phyloP scores from a whole-genome alignment of 2,797 vertebrate genomes.

The Threskiornis aethiopicus region DNA sequence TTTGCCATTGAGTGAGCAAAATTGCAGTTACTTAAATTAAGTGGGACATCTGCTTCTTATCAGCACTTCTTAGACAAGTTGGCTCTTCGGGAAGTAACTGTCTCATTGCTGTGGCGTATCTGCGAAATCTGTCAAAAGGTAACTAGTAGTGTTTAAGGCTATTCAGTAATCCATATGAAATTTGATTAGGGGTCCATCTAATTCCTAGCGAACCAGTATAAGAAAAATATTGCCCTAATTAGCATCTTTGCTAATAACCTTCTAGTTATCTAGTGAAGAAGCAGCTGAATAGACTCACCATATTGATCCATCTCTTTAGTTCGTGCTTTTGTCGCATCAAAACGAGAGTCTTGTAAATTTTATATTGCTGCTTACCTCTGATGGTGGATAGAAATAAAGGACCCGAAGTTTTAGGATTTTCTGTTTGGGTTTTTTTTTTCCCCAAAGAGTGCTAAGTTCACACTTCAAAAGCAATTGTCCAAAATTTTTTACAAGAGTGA shows the following conservation, averaged over 20 bases:
- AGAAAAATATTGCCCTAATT: neutral
- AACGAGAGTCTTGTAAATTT: neutral
- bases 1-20: constrained; percentile 17
- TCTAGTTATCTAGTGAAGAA: neutral
- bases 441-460: neutral
- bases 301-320: neutral
- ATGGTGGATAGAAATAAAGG: neutral
- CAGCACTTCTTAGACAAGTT: constrained; percentile 13
- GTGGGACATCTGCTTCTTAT: constrained; percentile 34
- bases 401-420: neutral
- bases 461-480: neutral
- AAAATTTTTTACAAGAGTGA: neutral
- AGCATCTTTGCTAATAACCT: neutral
- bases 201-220: neutral
- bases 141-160: neutral
- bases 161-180: neutral
- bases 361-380: neutral
- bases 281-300: neutral
- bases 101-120: constrained; percentile 21
- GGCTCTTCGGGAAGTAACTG: neutral
- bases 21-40: neutral
- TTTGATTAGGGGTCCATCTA: neutral
- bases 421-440: neutral
- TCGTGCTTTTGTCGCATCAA: neutral
- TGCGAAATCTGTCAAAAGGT: constrained; percentile 21